Evolutionary conservation across 2,113 vertebrate genomes (phyloP).

Genomic region (Capreolus pygargus): DNA sequence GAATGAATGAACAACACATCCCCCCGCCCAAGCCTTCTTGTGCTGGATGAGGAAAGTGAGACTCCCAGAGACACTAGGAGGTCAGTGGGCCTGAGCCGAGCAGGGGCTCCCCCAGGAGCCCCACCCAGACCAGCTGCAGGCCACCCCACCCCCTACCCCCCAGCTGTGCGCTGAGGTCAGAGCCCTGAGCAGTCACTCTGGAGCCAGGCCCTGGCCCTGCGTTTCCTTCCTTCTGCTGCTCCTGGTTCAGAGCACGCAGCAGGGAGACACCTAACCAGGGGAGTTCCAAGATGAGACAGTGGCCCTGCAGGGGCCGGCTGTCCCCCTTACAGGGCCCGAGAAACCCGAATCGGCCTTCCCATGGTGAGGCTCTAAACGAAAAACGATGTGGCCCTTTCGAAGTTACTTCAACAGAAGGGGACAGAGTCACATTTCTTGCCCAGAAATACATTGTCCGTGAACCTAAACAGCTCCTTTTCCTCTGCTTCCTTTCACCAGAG

Average conservation of each 20-base stretch:
- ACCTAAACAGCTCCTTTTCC: neutral
- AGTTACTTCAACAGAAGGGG: neutral
- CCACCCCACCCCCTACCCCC: neutral
- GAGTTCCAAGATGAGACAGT: neutral
- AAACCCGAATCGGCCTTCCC: neutral
- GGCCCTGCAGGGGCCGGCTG: neutral
- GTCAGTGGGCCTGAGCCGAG: accelerated
- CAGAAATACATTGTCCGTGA: neutral
- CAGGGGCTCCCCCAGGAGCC: neutral
- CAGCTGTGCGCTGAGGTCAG: neutral
- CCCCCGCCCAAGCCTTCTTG: neutral
- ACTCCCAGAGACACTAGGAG: accelerated
- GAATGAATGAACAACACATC: neutral
- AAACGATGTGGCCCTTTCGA: neutral
- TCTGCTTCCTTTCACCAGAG: neutral
- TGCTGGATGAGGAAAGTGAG: neutral
- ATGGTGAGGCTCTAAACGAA: neutral
- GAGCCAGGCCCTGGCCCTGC: neutral
- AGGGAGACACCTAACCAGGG: neutral
- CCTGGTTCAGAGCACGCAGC: neutral
- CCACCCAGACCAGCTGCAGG: neutral
- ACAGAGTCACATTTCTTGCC: neutral
- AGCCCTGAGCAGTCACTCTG: accelerated
- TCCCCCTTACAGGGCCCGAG: neutral
- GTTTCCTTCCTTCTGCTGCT: neutral